Percentiles rank a stretch among this genome's conserved stretches.
Conservation (phyloP, 2,888 invertebrate species). For the Laspeyria flexula region DNA sequence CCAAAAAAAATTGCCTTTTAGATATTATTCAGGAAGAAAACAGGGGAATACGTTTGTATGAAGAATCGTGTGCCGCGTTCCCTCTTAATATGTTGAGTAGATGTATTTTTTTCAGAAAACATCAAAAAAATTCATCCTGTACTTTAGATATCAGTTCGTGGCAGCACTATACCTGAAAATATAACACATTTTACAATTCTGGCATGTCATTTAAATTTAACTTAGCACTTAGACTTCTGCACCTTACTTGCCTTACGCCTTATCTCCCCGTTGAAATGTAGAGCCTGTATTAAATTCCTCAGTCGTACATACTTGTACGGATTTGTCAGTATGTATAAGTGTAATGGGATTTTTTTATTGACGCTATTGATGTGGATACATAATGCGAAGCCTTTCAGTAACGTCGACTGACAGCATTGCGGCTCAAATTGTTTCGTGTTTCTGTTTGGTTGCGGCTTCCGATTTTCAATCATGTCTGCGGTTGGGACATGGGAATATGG, state of each 20-base stretch:
- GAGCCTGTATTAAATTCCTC: constrained; percentile 34
- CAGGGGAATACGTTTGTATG: too few relatives aligned
- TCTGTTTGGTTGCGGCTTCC: neutral
- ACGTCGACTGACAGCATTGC: constrained; percentile 5
- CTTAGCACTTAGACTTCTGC: constrained; percentile 9
- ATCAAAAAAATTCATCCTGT: too few relatives aligned
- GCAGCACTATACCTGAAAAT: too few relatives aligned
- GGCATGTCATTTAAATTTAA: neutral
- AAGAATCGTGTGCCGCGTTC: too few relatives aligned
- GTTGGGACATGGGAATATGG: neutral
- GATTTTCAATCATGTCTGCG: neutral
- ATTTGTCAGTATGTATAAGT: constrained; percentile 32
- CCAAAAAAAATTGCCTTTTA: too few relatives aligned
- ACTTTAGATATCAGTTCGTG: too few relatives aligned
- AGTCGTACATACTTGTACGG: constrained; percentile 18
- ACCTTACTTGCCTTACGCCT: neutral
- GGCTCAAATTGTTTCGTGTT: constrained; percentile 3
- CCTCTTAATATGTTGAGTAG: too few relatives aligned
- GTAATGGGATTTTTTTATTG: constrained; percentile 33
- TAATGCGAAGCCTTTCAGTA: constrained; percentile 3
- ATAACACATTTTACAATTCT: too few relatives aligned
- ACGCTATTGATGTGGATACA: constrained; percentile 15
- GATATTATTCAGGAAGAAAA: too few relatives aligned
- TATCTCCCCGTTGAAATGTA: constrained; percentile 4
- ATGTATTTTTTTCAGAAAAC: too few relatives aligned